These are phyloP conservation scores for Argyresthia goedartella DNA, from an alignment of 2,888 invertebrate species.

Conservation along the genomic window DNA sequence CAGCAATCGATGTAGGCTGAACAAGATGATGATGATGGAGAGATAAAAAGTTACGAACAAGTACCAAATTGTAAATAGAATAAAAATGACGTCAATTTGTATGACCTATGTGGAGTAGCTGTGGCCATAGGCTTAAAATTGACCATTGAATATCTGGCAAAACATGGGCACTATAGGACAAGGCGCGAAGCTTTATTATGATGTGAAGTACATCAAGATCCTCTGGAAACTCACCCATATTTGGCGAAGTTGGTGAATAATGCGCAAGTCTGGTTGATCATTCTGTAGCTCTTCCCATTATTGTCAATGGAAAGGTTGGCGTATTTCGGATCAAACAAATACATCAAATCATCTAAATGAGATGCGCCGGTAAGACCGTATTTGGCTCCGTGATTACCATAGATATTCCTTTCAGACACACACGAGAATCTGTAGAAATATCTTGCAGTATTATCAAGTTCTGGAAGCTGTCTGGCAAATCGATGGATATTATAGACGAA, in stretches of 20 bases:
- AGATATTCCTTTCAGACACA: slow-evolving; percentile 10
- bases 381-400: slow-evolving; percentile 5
- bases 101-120: too few species aligned
- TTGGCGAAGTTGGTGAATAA: slow-evolving; percentile 18
- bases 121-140: too few species aligned
- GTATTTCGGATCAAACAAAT: slow-evolving; percentile 14
- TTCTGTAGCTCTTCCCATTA: slow-evolving; percentile 9
- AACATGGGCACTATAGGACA: too few species aligned
- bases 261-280: slow-evolving; percentile 11
- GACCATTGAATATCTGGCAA: too few species aligned
- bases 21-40: too few species aligned
- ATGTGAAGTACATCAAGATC: too few species aligned
- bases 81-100: too few species aligned
- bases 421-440: slow-evolving; percentile 13
- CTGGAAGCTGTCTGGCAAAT: slow-evolving; percentile 15
- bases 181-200: too few species aligned
- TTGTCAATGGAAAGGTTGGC: slow-evolving; percentile 9
- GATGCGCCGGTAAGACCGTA: slow-evolving; percentile 10
- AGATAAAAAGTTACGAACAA: too few species aligned
- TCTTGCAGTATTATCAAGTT: slow-evolving; percentile 9
- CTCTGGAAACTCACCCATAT: slow-evolving; percentile 14
- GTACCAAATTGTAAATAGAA: too few species aligned
- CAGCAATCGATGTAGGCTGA: too few species aligned
- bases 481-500: slow-evolving; percentile 20
- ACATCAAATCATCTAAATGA: slow-evolving; percentile 16